Percentiles rank a stretch among this genome's conserved stretches.
phyloP scores from a whole-genome alignment of 2,797 vertebrate genomes.

The Novumbra hubbsi region DNA sequence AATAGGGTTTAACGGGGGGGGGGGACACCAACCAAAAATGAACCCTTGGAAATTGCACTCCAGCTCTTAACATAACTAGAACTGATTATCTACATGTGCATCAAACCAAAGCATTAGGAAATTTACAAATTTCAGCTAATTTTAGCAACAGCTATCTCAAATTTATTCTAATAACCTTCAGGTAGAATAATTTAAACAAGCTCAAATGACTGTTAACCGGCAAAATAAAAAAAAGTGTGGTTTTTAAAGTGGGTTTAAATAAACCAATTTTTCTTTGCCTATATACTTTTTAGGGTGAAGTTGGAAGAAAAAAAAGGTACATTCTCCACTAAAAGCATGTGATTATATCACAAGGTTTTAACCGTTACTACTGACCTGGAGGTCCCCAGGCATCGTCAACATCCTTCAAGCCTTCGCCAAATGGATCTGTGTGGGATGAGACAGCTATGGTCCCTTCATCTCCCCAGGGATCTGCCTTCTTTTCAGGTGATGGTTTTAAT shows the following conservation, averaged over 20 bases:
- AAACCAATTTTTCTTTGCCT: too few species aligned
- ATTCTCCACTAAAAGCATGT: not conserved
- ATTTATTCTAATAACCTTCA: too few species aligned
- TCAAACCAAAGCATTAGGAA: not conserved
- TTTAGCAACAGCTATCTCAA: too few species aligned
- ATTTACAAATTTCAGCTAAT: too few species aligned
- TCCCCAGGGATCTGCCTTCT: slow-evolving; percentile 60
- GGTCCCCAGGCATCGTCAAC: slow-evolving; percentile 70
- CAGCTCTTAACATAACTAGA: not conserved
- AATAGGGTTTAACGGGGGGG: not conserved
- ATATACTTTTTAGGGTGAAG: too few species aligned
- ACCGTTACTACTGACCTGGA: slow-evolving; percentile 57
- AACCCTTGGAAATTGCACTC: not conserved
- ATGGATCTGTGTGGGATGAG: slow-evolving; percentile 54
- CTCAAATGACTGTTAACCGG: too few species aligned
- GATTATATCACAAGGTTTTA: not conserved
- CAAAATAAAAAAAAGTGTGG: too few species aligned
- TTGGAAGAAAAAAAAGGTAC: too few species aligned
- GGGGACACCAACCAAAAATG: not conserved
- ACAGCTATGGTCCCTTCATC: slow-evolving; percentile 20
- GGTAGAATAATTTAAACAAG: too few species aligned
- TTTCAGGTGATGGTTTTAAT: slow-evolving; percentile 25
- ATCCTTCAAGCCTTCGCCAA: slow-evolving; percentile 59
- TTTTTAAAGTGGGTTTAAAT: too few species aligned
- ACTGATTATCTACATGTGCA: not conserved